Evolutionary conservation across 2,797 vertebrate species (phyloP), one percentile per base, ranked within the genome.

Genomic region (Melanogrammus aeglefinus): DNA sequence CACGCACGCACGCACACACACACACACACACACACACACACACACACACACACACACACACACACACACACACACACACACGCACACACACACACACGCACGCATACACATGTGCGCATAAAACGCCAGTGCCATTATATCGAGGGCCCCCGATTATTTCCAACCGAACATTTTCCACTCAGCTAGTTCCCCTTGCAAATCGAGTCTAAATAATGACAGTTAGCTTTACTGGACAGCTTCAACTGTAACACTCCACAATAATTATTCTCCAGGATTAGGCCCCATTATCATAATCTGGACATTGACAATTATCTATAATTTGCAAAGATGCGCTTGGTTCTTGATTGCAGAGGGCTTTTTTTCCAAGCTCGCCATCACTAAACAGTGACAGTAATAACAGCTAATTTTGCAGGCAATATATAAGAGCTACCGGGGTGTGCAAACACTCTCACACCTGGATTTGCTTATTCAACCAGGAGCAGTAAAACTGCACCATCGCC

Each of bases 231-330:
- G 97, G 97, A 96, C 97, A 96, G 96, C 96, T 96, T 96, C 96
- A 96, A 97, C 97, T 96, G 96, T 96, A 98, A 97, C 97, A 97
- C 96, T 97, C 96, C 95, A 97, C 96, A 97, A 97, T 99, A 99
- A 98, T 99, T 98, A 98, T 96, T 97, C 97, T 96, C 93, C 96
- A 97, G 97, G 97, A 98, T 99, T 98, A 99, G 96, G 96, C 96
- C 95, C 96, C 96, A 99, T 99, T 99, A 99, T 99, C 97, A 99
- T 99, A 99, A 99, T 99, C 97, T 98, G 97, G 97, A 98, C 97
- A 97, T 97, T 99, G 97, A 97, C 97, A 99, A 99, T 99, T 99
- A 98, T 97, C 96, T 98, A 96, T 97, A 97, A 99, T 99, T 99
- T 98, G 96, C 96, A 98, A 98, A 99, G 97, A 99, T 99, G 97